Evolutionary conservation across 2,113 vertebrate genomes (phyloP), one percentile per base, ranked within the genome.

Genomic region (Platysteira castanea): DNA sequence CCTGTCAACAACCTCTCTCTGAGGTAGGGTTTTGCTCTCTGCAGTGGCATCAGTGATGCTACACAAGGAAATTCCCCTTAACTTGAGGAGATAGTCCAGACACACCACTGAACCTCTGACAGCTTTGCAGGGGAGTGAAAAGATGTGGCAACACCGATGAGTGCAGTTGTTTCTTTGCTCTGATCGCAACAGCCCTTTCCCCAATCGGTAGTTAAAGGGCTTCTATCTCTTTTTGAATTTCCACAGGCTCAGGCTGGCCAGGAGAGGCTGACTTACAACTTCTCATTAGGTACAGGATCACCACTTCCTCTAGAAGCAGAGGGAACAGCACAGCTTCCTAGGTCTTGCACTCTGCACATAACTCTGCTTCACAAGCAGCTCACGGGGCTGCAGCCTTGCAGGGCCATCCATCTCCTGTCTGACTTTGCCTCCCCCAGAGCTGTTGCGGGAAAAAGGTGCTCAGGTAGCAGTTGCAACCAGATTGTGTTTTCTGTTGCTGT

Each of bases 401-500:
- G 60, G 50, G 37, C 52, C 64, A 94, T 86, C 76, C 20, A 1
- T 84, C 90, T 90, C 64, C 79, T 76, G 56, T 31, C 20, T n/a
- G 46, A 26, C 65, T 81, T 41, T 0, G 3, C 41, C 75, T 56
- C 54, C 70, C 41, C 41, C 60, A 77, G 53, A 64, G 74, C 39
- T 47, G 22, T 57, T 56, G 11, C 17, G 3, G 19, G 37, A 4
- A 24, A 84, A 77, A 84, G 78, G 22, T 77, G 53, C 56, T 94
- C 11, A 2, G 49, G 46, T 31, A 64, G 84, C 64, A 59, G 56
- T 26, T 59, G 54, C 64, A 67, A 54, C 49, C 74, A 90, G 68
- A 86, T 23, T 84, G 73, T 63, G 70, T 47, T 84, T 84, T 78
- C 67, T 91, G 46, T 52, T 91, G 74, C 76, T 69, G 53, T 93